These are phyloP conservation scores for Parotocinclus haroldoi DNA, from an alignment of 2,797 vertebrate species.

Conservation along the genomic window DNA sequence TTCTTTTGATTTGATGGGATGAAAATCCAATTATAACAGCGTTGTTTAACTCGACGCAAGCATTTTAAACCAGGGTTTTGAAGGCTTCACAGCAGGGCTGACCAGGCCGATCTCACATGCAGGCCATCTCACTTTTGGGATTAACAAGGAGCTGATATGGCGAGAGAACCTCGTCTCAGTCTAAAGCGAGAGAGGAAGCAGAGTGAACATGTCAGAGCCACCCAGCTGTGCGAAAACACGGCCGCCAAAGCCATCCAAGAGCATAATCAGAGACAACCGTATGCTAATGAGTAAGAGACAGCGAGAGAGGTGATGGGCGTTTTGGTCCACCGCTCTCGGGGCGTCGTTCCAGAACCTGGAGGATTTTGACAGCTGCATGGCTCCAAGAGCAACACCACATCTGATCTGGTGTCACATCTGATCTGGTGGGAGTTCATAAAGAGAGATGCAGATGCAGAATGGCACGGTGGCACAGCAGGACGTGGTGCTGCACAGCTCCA, in stretches of 20 bases:
- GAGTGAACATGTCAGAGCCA: constrained; percentile 50
- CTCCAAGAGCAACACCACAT: constrained; percentile 13
- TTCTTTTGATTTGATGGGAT: constrained; percentile 61
- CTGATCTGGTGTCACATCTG: too few relatives aligned
- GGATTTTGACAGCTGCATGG: constrained; percentile 25
- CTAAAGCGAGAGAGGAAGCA: constrained; percentile 27
- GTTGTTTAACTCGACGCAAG: constrained; percentile 56
- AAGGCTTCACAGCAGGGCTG: constrained; percentile 48
- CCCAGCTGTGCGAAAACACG: constrained; percentile 61
- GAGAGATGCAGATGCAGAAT: too few relatives aligned
- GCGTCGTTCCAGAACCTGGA: constrained; percentile 13
- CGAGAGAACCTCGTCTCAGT: constrained; percentile 13
- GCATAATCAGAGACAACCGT: constrained; percentile 51
- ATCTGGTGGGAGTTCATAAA: too few relatives aligned
- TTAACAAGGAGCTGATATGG: constrained; percentile 55
- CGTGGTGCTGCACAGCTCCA: too few relatives aligned
- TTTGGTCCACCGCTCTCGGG: neutral
- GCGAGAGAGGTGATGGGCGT: constrained; percentile 4
- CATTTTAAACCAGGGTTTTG: constrained; percentile 43
- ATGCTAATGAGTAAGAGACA: constrained; percentile 55
- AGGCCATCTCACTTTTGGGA: constrained; percentile 36
- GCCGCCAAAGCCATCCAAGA: constrained; percentile 58
- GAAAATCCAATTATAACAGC: constrained; percentile 67
- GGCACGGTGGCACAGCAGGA: too few relatives aligned
- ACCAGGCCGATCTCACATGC: constrained; percentile 23